Evolutionary conservation across 2,113 vertebrate genomes (phyloP), one percentile per base, ranked within the genome.

Genomic region (Melanocharis versteri): DNA sequence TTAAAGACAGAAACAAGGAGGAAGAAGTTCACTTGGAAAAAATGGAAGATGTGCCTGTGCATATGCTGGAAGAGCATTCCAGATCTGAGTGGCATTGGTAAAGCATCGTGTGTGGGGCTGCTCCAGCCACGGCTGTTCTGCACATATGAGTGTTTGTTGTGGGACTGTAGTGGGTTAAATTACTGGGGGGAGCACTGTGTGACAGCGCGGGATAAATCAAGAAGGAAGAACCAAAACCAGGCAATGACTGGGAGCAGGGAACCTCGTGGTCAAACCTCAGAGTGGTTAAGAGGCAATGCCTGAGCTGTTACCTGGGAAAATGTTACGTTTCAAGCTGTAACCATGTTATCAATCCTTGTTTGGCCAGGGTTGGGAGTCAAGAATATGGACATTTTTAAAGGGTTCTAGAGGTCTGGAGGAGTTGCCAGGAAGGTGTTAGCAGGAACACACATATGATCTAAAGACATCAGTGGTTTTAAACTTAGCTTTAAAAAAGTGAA

Each of bases 101-200:
- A 48, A 85, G 16, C 42, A 7, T 24, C 0, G 0, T 22, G 28
- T 58, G 44, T 37, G 28, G 22, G 65, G 65, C 61, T n/a, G 65
- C 65, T 51, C 54, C 44, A 27, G 56, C 33, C 15, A 0, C 4
- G 44, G 60, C 30, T n/a, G 3, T 10, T 35, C 42, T 40, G 6
- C 27, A 33, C 11, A 0, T 1, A 1, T 0, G 1, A 14, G 50
- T 13, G 10, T 30, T 65, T 66, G 33, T 4, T 56, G 47, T 83
- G 44, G 81, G 56, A 5, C 61, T 65, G 0, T 4, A 2, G 4
- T 15, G 37, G 31, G 39, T 62, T 71, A 27, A 64, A 39, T 24
- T 24, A 5, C 27, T 39, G 69, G 33, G 44, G 14, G 42, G 26
- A 86, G 35, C 61, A 10, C 56, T 51, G 2, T 35, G 12, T 42